phyloP scores from a whole-genome alignment of 2,797 vertebrate genomes.

The Tapirus indicus region DNA sequence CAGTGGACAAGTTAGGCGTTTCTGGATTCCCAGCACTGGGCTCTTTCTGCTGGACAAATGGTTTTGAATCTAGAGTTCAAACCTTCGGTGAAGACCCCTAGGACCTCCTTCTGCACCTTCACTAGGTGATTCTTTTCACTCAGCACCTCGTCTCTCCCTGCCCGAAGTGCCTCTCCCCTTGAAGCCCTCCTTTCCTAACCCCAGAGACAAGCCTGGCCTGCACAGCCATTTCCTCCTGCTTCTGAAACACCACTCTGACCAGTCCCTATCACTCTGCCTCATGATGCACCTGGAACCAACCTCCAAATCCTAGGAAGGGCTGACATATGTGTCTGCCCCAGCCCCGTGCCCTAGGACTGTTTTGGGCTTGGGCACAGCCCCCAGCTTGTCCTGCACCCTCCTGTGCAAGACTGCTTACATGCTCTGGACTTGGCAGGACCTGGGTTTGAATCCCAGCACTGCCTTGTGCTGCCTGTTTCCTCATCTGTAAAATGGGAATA shows the following conservation, averaged over 20 bases:
- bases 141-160: background rate
- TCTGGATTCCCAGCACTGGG: background rate
- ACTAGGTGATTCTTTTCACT: background rate
- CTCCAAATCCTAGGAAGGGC: background rate
- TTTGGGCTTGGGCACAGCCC: background rate
- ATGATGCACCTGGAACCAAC: background rate
- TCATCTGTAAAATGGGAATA: background rate
- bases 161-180: background rate
- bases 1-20: background rate
- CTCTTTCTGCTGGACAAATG: background rate
- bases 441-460: background rate
- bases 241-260: background rate
- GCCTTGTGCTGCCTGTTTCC: background rate
- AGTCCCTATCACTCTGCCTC: background rate
- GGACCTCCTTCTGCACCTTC: background rate
- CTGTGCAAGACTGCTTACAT: background rate
- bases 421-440: background rate
- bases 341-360: background rate
- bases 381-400: background rate
- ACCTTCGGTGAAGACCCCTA: background rate
- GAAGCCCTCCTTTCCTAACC: background rate
- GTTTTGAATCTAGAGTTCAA: constrained; percentile 9
- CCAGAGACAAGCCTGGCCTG: background rate
- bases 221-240: no score
- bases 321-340: background rate